Percentiles rank a stretch among this genome's conserved stretches.
Conservation (phyloP, 1,140 invertebrate species). For the Heliconius congener region DNA sequence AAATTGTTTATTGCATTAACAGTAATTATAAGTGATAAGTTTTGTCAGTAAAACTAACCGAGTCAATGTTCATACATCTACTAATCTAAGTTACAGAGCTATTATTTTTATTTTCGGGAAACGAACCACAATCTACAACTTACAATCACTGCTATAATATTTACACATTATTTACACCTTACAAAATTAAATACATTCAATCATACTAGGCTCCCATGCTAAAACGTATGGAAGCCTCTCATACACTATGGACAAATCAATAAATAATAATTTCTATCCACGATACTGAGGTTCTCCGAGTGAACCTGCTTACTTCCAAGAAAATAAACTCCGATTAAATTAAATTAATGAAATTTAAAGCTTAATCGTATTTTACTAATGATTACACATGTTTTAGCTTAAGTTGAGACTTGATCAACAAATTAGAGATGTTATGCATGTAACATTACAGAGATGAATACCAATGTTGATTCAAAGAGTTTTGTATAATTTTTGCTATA, state of each 20-base stretch:
- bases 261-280: conserved; percentile 4
- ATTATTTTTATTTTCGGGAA: conserved; percentile 10
- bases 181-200: conserved; percentile 56
- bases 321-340: too few species aligned
- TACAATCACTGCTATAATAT: conserved; percentile 73
- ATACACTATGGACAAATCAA: conserved; percentile 19
- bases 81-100: conserved; percentile 35
- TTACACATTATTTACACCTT: conserved; percentile 75
- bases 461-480: too few species aligned
- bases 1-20: conserved; percentile 65
- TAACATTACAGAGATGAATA: too few species aligned
- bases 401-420: conserved; percentile 3
- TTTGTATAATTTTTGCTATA: too few species aligned
- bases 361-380: conserved; percentile 10
- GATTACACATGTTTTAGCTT: not conserved
- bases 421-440: too few species aligned
- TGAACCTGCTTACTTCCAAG: not conserved
- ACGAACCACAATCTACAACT: conserved; percentile 52
- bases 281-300: not conserved
- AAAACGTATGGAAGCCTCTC: conserved; percentile 77
- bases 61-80: conserved; percentile 8
- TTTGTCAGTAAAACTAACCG: conserved; percentile 23
- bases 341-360: conserved; percentile 4
- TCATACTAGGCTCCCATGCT: conserved; percentile 73
- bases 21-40: conserved; percentile 76